Percentiles rank a stretch among this genome's conserved stretches.
Evolutionary conservation across 2,797 vertebrate genomes (phyloP).

Genomic region (Notolabrus celidotus): DNA sequence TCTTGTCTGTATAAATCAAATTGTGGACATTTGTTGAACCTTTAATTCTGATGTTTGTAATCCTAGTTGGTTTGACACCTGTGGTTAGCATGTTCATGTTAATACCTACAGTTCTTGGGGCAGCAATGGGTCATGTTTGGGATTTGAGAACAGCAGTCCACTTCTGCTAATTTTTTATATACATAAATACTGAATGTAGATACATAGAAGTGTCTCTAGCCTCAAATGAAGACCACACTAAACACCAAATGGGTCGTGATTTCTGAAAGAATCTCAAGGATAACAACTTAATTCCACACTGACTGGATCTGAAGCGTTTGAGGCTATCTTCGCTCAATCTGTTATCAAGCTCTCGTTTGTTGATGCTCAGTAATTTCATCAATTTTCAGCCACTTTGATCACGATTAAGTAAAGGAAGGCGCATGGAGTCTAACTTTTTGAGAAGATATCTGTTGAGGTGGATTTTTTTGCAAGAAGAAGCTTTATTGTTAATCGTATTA

Average conservation of each 20-base stretch:
- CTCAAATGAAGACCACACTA: neutral
- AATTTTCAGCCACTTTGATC: slow-evolving; percentile 2
- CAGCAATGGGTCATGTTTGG: no score
- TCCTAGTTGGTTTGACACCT: no score
- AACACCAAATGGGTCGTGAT: neutral
- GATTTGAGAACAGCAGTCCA: no score
- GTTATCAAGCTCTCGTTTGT: neutral
- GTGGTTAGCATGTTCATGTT: no score
- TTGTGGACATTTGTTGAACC: no score
- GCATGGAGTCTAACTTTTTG: neutral
- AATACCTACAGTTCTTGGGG: no score
- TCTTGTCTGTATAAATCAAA: no score
- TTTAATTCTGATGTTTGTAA: slow-evolving; percentile 2
- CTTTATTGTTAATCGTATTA: slow-evolving; percentile 7
- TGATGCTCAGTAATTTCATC: slow-evolving; percentile 10
- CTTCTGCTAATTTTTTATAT: no score
- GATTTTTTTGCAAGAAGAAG: neutral
- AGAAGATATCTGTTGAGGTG: neutral
- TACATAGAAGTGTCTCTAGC: neutral
- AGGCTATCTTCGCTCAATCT: neutral
- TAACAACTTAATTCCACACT: neutral
- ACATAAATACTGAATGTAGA: no score
- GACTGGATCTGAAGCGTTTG: neutral
- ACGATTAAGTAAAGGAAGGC: neutral
- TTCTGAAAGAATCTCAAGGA: neutral